Percentiles rank a stretch among this genome's conserved stretches.
Evolutionary conservation across 2,888 invertebrate genomes (phyloP).

Genomic region (Anorthoa munda): DNA sequence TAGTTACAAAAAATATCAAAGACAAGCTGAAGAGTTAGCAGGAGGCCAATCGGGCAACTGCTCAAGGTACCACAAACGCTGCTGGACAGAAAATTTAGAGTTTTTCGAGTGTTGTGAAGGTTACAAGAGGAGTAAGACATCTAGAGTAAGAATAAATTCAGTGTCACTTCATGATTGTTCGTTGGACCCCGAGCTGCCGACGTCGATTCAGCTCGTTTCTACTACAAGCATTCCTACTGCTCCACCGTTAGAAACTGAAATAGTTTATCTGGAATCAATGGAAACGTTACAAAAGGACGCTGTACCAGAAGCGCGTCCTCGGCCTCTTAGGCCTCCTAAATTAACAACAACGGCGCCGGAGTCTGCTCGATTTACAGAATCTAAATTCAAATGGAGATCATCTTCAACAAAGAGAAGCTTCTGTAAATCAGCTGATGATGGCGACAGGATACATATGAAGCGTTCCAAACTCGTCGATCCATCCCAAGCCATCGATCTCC

Average conservation of each 20-base stretch:
- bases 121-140: not conserved
- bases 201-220: not conserved
- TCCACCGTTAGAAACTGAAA: not conserved
- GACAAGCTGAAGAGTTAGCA: constrained; percentile 4
- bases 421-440: constrained; percentile 2
- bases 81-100: constrained; percentile 44
- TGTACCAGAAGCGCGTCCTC: not conserved
- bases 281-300: not conserved
- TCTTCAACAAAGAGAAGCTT: constrained; percentile 4
- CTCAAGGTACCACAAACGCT: constrained; percentile 34
- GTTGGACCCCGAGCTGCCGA: not conserved
- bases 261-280: not conserved
- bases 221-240: not conserved
- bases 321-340: not conserved
- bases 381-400: not conserved
- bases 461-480: not conserved
- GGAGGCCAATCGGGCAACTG: not conserved
- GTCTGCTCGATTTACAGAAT: not conserved
- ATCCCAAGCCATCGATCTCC: constrained; percentile 29
- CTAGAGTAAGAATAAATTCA: constrained; percentile 14
- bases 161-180: constrained; percentile 6
- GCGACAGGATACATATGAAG: not conserved
- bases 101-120: constrained; percentile 29
- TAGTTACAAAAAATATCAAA: constrained; percentile 45
- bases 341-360: not conserved